Conservation (phyloP, 2,113 vertebrate species). For the Periophthalmus modestus region DNA sequence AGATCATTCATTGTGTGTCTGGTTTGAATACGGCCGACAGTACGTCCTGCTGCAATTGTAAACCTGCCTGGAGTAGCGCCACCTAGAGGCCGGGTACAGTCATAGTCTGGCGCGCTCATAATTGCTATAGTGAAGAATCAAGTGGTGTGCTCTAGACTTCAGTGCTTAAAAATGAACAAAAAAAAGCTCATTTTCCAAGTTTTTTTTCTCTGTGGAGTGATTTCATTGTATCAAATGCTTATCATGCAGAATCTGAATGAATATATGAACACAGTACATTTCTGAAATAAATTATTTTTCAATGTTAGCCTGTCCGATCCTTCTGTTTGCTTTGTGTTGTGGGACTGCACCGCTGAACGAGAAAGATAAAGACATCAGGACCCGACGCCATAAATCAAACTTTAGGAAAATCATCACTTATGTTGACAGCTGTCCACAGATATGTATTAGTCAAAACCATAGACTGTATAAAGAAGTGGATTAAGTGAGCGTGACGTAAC, state of each 20-base stretch:
- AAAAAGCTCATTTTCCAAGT: conserved; percentile 39
- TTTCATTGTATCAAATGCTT: conserved; percentile 74
- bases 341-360: background rate
- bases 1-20: conserved; percentile 64
- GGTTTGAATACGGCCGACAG: conserved; percentile 46
- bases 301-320: conserved; percentile 61
- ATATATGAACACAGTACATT: conserved; percentile 78
- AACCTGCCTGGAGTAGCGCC: conserved; percentile 54
- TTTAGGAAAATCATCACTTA: too few species aligned
- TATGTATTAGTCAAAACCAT: too few species aligned
- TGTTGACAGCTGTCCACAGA: too few species aligned
- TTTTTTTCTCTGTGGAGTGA: conserved; percentile 69
- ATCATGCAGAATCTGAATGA: conserved; percentile 76
- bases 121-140: conserved; percentile 65
- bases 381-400: too few species aligned
- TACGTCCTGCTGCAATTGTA: conserved; percentile 62
- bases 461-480: too few species aligned
- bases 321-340: background rate
- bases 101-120: conserved; percentile 36
- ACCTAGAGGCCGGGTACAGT: conserved; percentile 25
- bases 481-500: too few species aligned
- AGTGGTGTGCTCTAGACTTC: conserved; percentile 68
- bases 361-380: background rate
- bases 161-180: conserved; percentile 37
- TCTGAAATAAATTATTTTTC: conserved; percentile 82